A percentile compares a stretch with the other conserved stretches of the same genome.
Evolutionary conservation across 2,113 vertebrate genomes (phyloP).

Genomic region (Cebus imitator): DNA sequence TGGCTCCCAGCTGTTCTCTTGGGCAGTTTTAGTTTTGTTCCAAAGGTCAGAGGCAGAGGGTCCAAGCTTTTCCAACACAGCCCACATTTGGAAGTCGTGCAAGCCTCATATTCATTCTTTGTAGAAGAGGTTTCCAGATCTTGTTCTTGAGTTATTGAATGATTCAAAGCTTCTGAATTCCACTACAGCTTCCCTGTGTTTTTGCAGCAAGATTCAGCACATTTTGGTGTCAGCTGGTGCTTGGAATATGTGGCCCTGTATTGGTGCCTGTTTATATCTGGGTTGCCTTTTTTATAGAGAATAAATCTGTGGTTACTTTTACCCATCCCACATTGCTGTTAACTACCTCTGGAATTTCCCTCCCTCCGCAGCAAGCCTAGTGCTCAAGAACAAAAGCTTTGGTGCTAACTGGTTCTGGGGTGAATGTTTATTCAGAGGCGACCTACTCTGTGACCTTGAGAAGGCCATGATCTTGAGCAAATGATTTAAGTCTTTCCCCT

Average conservation of each 20-base stretch:
- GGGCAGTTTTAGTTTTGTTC: conserved; percentile 33
- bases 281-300: neutral
- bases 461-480: neutral
- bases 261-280: neutral
- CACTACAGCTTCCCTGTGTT: neutral
- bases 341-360: neutral
- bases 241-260: neutral
- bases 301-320: neutral
- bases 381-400: neutral
- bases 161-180: neutral
- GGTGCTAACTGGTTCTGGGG: neutral
- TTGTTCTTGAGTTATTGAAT: neutral
- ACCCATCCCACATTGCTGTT: neutral
- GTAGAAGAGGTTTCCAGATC: neutral
- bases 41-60: conserved; percentile 54
- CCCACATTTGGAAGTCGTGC: neutral
- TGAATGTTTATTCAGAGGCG: neutral
- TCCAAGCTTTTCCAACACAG: neutral
- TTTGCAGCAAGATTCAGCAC: neutral
- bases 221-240: neutral
- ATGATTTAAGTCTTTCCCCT: neutral
- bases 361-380: neutral
- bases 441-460: neutral
- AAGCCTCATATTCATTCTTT: neutral
- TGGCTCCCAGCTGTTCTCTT: conserved; percentile 30